These are phyloP conservation scores for Ormia ochracea DNA, from an alignment of 2,888 invertebrate genomes.

Conservation along the genomic window DNA sequence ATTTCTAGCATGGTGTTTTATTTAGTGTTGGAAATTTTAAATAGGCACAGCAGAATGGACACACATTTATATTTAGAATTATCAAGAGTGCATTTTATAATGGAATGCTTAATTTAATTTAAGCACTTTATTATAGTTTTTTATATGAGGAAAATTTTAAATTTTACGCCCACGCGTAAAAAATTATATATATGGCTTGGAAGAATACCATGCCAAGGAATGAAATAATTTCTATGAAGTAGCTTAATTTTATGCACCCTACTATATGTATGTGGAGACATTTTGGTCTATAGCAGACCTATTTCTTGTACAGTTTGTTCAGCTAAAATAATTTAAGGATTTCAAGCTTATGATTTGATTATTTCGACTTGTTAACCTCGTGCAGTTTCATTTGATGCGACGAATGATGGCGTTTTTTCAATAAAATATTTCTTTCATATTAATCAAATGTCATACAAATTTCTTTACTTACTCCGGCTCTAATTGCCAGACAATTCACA, in stretches of 20 bases:
- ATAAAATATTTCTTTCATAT: neutral
- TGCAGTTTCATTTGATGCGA: too few species aligned
- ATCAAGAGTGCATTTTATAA: neutral
- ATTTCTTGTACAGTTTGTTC: too few species aligned
- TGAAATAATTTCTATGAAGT: too few species aligned
- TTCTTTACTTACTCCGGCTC: conserved; percentile 14
- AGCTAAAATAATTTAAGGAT: too few species aligned
- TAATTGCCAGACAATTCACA: conserved; percentile 30
- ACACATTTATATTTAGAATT: conserved; percentile 44
- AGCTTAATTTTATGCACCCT: too few species aligned
- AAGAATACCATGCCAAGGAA: too few species aligned
- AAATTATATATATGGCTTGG: neutral
- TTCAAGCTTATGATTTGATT: too few species aligned
- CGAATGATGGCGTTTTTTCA: too few species aligned
- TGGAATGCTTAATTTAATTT: conserved; percentile 10
- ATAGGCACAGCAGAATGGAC: conserved; percentile 20
- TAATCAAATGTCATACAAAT: conserved; percentile 5
- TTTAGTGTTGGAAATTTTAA: neutral
- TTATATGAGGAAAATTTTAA: neutral
- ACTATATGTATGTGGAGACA: too few species aligned
- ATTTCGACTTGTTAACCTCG: too few species aligned
- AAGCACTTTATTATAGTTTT: conserved; percentile 10
- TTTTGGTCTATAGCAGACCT: too few species aligned
- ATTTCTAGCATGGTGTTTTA: neutral
- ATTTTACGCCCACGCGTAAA: conserved; percentile 35